These are phyloP conservation scores for Anthopleura sola DNA, from an alignment of 64 coral and sea anemone genomes.

Conservation along the genomic window DNA sequence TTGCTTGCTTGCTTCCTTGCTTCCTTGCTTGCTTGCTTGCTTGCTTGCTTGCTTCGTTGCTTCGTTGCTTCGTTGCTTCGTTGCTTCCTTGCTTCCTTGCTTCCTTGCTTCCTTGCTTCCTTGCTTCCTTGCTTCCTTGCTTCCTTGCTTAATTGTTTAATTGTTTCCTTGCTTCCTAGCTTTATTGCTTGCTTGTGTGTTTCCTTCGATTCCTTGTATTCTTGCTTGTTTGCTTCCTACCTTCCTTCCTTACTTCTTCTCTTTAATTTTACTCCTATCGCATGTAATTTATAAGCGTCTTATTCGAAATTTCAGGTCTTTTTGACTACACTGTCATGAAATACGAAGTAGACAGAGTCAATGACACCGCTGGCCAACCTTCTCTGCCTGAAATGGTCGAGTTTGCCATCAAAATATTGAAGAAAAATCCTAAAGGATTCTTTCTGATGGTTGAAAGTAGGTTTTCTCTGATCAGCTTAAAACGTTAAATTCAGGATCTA, in stretches of 20 bases:
- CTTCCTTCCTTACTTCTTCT: neutral
- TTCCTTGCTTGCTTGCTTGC: no score
- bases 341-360: slow-evolving; percentile 30
- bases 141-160: no score
- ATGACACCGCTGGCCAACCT: slow-evolving; percentile 60
- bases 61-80: no score
- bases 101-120: no score
- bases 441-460: slow-evolving; percentile 81
- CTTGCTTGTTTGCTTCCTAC: no score
- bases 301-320: slow-evolving; percentile 10
- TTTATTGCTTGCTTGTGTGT: no score
- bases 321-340: slow-evolving; percentile 63
- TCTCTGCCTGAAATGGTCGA: slow-evolving; percentile 71
- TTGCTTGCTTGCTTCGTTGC: no score
- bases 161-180: no score
- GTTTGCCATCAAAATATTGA: slow-evolving; percentile 62
- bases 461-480: neutral
- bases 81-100: no score
- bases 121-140: no score
- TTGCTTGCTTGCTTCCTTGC: no score
- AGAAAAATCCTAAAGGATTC: slow-evolving; percentile 69
- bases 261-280: neutral
- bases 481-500: neutral
- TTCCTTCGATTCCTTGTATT: no score
- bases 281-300: neutral